phyloP scores from a whole-genome alignment of 1,140 invertebrate genomes.

The Brachionus angularis region DNA sequence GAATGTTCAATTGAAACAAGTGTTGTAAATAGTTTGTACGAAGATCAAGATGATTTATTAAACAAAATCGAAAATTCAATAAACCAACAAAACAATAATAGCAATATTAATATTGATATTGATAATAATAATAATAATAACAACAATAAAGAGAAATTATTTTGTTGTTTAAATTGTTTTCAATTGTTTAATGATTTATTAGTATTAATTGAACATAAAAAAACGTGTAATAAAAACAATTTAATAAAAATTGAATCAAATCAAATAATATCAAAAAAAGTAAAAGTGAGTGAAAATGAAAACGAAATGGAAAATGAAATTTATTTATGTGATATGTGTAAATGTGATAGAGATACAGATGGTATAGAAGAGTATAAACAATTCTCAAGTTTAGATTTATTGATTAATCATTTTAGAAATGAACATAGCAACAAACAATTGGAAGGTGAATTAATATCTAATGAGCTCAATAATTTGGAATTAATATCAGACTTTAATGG shows the following conservation, averaged over 20 bases:
- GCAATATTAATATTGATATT: not conserved
- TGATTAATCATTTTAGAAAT: not conserved
- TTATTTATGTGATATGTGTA: slow-evolving; percentile 10
- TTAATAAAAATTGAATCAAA: no score
- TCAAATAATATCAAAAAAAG: no score
- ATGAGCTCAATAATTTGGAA: no score
- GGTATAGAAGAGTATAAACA: not conserved
- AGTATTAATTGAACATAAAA: not conserved
- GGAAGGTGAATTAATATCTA: not conserved
- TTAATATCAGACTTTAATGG: no score
- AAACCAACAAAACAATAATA: not conserved
- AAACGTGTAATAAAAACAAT: no score
- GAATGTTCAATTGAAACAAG: slow-evolving; percentile 28
- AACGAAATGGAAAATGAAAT: no score
- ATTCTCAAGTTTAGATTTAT: not conserved
- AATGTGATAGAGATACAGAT: not conserved
- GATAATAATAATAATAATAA: not conserved
- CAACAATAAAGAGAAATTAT: no score
- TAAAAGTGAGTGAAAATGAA: no score
- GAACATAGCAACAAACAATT: not conserved
- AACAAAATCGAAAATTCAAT: not conserved
- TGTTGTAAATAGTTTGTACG: slow-evolving; percentile 34
- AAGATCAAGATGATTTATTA: not conserved
- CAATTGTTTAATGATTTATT: no score
- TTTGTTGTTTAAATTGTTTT: no score